Evolutionary conservation across 2,797 vertebrate species (phyloP).

Genomic region (Myotis daubentonii): DNA sequence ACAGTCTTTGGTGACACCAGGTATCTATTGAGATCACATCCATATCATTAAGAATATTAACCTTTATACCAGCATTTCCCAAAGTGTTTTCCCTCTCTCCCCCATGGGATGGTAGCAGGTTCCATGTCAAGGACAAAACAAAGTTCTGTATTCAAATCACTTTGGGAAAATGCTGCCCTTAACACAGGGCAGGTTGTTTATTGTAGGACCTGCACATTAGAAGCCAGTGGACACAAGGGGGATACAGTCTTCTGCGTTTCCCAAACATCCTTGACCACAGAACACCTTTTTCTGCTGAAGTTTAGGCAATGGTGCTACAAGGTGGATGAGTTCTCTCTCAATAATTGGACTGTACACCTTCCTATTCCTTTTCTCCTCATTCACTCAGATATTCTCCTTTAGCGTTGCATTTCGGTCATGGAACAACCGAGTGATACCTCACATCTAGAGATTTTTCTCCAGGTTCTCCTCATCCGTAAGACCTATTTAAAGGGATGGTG

Average conservation of each 20-base stretch:
- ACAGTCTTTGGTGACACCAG: not conserved
- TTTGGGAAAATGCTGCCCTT: not conserved
- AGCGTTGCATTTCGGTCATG: not conserved
- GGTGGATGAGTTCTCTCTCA: not conserved
- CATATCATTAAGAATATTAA: not conserved
- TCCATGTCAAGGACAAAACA: conserved; percentile 13
- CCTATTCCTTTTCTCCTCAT: not conserved
- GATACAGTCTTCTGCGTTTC: not conserved
- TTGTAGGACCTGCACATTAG: not conserved
- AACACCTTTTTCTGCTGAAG: not conserved
- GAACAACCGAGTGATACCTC: not conserved
- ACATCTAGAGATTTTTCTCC: not conserved
- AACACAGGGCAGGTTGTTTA: not conserved
- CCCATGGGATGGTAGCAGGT: not conserved
- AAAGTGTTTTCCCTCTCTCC: not conserved
- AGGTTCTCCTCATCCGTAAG: not conserved
- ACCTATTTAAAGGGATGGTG: not conserved
- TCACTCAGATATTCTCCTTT: not conserved
- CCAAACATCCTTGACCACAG: not conserved
- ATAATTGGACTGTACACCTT: not conserved
- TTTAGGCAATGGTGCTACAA: not conserved
- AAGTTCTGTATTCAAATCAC: not conserved
- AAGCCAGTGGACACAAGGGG: not conserved
- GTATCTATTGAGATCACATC: not conserved
- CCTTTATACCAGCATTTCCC: not conserved